These are phyloP conservation scores for Hippolais icterina DNA, from an alignment of 2,113 vertebrate genomes.

Conservation along the genomic window DNA sequence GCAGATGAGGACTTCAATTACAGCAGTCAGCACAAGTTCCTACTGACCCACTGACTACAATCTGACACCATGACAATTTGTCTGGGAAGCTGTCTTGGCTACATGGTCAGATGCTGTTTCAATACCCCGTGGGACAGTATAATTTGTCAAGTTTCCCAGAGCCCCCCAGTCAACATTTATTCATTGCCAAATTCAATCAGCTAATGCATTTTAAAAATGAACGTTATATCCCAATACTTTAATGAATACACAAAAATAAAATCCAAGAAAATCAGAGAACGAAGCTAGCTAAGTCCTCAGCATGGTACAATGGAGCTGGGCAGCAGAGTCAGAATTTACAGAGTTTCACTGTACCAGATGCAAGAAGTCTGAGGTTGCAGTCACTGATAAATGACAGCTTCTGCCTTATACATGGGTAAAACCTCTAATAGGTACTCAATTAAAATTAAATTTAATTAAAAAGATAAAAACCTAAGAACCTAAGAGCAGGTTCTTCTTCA, in stretches of 20 bases:
- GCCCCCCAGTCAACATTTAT: neutral
- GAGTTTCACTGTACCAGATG: neutral
- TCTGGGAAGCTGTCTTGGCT: neutral
- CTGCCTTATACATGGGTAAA: neutral
- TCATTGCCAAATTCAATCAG: neutral
- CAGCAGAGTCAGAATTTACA: neutral
- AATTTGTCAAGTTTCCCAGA: neutral
- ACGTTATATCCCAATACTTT: neutral
- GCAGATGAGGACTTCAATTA: neutral
- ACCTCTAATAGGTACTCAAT: neutral
- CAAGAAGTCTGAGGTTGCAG: neutral
- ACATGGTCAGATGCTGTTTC: neutral
- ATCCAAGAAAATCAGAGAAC: neutral
- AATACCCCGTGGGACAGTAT: fast-evolving
- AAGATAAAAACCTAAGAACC: neutral
- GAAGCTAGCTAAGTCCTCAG: neutral
- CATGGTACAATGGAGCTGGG: neutral
- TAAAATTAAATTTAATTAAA: neutral
- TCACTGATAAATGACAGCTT: neutral
- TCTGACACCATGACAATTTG: neutral
- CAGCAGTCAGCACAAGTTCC: neutral
- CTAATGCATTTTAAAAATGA: neutral
- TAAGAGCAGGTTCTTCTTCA: neutral
- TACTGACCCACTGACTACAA: neutral
- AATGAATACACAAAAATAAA: neutral